These are phyloP conservation scores for Talpa occidentalis DNA, from an alignment of 2,113 vertebrate species.

Conservation along the genomic window DNA sequence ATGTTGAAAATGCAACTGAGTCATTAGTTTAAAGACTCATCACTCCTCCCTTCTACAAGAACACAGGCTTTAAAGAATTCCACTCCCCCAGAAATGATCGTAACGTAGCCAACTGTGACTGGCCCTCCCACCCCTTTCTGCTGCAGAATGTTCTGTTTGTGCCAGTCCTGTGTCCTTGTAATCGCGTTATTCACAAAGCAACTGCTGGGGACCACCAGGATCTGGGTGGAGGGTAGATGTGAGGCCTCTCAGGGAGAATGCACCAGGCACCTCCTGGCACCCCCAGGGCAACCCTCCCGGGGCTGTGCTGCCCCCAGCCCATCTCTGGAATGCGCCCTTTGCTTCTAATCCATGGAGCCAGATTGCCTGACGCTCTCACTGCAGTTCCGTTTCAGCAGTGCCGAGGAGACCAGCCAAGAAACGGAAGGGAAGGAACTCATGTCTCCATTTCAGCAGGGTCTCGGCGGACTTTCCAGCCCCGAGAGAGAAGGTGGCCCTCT, in stretches of 20 bases:
- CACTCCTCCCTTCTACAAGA: background rate
- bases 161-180: background rate
- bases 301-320: fast-evolving
- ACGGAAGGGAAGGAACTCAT: background rate
- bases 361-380: background rate
- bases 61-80: background rate
- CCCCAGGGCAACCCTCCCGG: fast-evolving
- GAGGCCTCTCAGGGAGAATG: background rate
- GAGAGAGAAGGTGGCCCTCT: background rate
- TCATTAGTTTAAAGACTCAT: background rate
- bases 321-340: background rate
- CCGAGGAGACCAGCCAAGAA: background rate
- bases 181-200: slow-evolving; percentile 9
- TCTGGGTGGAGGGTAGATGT: background rate
- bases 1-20: background rate
- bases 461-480: background rate
- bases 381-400: background rate
- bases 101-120: background rate
- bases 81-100: background rate
- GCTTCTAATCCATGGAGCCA: background rate
- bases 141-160: background rate
- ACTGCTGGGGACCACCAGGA: background rate
- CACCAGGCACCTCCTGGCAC: too few species aligned
- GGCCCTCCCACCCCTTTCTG: background rate
- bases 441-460: background rate